A percentile compares a stretch with the other conserved stretches of the same genome.
Evolutionary conservation across 2,888 invertebrate species (phyloP).

Genomic region (Teleiodes luculella): DNA sequence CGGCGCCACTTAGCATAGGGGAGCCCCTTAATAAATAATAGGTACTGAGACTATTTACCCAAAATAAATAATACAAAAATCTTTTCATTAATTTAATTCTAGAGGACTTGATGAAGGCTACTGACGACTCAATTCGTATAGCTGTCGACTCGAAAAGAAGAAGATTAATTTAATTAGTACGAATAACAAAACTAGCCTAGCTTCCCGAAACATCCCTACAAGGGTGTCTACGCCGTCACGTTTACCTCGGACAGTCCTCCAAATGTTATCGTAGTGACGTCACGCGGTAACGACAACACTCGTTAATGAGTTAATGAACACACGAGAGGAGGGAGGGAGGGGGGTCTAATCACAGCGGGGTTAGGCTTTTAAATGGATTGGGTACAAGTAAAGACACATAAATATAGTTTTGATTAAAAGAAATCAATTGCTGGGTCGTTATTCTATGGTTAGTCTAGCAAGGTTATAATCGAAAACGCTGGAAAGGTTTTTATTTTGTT

Average conservation of each 20-base stretch:
- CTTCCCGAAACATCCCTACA: background rate
- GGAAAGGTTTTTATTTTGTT: too few species aligned
- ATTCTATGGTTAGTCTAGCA: too few species aligned
- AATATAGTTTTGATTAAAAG: too few species aligned
- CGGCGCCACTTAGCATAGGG: too few species aligned
- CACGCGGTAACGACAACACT: slow-evolving; percentile 31
- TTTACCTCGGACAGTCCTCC: slow-evolving; percentile 4
- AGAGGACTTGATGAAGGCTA: too few species aligned
- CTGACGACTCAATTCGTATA: too few species aligned
- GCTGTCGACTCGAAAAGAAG: too few species aligned
- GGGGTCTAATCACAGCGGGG: slow-evolving; percentile 39
- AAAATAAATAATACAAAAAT: too few species aligned
- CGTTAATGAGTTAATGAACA: slow-evolving; percentile 46
- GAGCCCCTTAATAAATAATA: too few species aligned
- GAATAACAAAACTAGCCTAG: background rate
- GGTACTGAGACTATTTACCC: too few species aligned
- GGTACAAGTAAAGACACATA: slow-evolving; percentile 26
- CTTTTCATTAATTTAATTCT: background rate
- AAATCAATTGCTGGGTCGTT: background rate
- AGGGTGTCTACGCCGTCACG: slow-evolving; percentile 19
- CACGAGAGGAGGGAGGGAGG: background rate
- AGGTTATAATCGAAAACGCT: too few species aligned
- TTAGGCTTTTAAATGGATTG: slow-evolving; percentile 55
- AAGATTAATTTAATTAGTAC: too few species aligned
- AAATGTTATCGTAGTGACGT: slow-evolving; percentile 19